Conservation (phyloP, 2,888 invertebrate genomes). For the Lapara coniferarum region DNA sequence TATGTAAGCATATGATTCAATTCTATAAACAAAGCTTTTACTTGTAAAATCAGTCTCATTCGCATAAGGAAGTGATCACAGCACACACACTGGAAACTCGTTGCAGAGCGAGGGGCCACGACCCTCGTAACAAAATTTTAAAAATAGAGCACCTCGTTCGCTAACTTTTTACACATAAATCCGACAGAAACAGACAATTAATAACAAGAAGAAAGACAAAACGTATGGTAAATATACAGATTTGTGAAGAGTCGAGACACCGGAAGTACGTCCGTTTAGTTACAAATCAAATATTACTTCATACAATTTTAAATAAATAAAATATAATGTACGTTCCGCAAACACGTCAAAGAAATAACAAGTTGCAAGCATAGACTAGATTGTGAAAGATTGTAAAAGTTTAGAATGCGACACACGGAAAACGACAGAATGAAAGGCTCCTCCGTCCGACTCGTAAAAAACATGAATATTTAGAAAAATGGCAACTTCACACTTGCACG, state of each 20-base stretch:
- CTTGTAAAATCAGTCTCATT: slow-evolving; percentile 83
- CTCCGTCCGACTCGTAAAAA: slow-evolving; percentile 47
- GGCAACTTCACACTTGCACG: slow-evolving; percentile 57
- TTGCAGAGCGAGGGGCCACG: slow-evolving; percentile 75
- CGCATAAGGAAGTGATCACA: slow-evolving; percentile 84
- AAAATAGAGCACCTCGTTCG: slow-evolving; percentile 79
- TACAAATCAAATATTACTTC: slow-evolving; percentile 53
- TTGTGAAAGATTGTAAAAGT: slow-evolving; percentile 38
- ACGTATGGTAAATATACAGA: slow-evolving; percentile 50
- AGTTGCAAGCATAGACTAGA: slow-evolving; percentile 75
- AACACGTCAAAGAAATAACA: slow-evolving; percentile 58
- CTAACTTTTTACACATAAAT: slow-evolving; percentile 74
- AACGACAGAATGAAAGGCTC: slow-evolving; percentile 51
- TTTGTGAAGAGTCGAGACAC: slow-evolving; percentile 50
- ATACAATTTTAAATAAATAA: slow-evolving; percentile 53
- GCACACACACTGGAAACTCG: slow-evolving; percentile 82
- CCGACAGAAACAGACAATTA: slow-evolving; percentile 55
- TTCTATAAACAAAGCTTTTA: slow-evolving; percentile 75
- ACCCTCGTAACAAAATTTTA: slow-evolving; percentile 74
- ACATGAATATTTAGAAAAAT: slow-evolving; percentile 55
- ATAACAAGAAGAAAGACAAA: slow-evolving; percentile 64
- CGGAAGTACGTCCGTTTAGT: slow-evolving; percentile 60
- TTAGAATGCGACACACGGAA: slow-evolving; percentile 58
- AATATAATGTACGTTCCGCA: slow-evolving; percentile 47
- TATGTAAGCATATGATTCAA: slow-evolving; percentile 65